These are phyloP conservation scores for Pluvianellus socialis DNA, from an alignment of 2,113 vertebrate genomes.

Conservation along the genomic window DNA sequence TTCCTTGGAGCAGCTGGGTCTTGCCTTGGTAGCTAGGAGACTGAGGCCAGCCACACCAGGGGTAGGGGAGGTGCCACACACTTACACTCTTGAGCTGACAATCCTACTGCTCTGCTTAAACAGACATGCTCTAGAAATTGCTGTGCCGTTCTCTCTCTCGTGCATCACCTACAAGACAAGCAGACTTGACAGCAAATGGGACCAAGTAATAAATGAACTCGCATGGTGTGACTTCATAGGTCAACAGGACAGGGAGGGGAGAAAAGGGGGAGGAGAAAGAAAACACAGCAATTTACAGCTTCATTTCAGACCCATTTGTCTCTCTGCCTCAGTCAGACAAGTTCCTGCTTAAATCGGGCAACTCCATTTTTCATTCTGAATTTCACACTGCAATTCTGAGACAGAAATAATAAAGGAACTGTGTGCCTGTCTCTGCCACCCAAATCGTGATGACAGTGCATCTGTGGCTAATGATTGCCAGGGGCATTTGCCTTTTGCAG, in stretches of 20 bases:
- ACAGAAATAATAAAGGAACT: not conserved
- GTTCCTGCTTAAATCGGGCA: not conserved
- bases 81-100: not conserved
- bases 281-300: not conserved
- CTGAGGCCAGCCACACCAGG: not conserved
- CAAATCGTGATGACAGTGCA: not conserved
- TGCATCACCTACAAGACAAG: not conserved
- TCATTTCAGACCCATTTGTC: not conserved
- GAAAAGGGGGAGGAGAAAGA: not conserved
- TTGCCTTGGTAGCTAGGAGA: not conserved
- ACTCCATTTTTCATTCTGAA: not conserved
- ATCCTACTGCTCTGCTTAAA: not conserved
- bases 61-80: not conserved
- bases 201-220: not conserved
- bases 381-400: not conserved
- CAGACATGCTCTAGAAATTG: not conserved
- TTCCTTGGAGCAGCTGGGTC: not conserved
- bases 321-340: not conserved
- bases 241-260: not conserved
- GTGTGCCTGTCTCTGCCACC: not conserved
- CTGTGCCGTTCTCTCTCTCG: not conserved
- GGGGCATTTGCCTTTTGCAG: not conserved
- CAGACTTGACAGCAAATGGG: not conserved
- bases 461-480: slow-evolving; percentile 6
- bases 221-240: not conserved